These are phyloP conservation scores for Melanchra persicariae DNA, from an alignment of 2,888 invertebrate species.

Conservation along the genomic window DNA sequence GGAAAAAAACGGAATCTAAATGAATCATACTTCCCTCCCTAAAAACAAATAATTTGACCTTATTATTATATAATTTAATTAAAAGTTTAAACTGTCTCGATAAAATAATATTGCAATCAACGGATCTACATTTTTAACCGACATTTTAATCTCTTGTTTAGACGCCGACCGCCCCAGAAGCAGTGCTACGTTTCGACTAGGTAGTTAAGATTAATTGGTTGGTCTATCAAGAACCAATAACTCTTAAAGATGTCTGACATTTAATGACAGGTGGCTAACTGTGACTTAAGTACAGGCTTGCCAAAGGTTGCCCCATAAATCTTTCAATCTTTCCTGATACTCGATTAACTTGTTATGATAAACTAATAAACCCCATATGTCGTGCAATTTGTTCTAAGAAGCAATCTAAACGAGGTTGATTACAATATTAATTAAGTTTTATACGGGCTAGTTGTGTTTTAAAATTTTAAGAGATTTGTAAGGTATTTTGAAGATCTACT, in stretches of 20 bases:
- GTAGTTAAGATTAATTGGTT: constrained; percentile 12
- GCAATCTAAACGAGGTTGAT: constrained; percentile 5
- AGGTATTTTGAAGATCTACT: neutral
- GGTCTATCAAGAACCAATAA: constrained; percentile 17
- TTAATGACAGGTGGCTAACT: constrained; percentile 28
- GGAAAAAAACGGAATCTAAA: too few relatives aligned
- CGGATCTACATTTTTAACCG: too few relatives aligned
- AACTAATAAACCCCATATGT: constrained; percentile 25
- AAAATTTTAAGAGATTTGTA: neutral
- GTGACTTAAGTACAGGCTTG: constrained; percentile 26
- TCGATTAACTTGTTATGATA: constrained; percentile 45
- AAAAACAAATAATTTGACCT: too few relatives aligned
- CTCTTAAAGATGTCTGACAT: constrained; percentile 26
- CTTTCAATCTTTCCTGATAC: constrained; percentile 18
- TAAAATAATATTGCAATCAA: too few relatives aligned
- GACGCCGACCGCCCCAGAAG: too few relatives aligned
- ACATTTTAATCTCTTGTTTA: neutral
- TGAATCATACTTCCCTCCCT: too few relatives aligned
- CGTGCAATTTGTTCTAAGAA: constrained; percentile 12
- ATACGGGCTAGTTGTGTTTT: neutral
- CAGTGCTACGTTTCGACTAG: neutral
- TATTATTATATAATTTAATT: too few relatives aligned
- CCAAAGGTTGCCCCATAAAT: constrained; percentile 39
- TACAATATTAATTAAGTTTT: constrained; percentile 26
- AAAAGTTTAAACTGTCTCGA: too few relatives aligned